Evolutionary conservation across 2,113 vertebrate genomes (phyloP), one percentile per base, ranked within the genome.

Genomic region (Suncus etruscus): DNA sequence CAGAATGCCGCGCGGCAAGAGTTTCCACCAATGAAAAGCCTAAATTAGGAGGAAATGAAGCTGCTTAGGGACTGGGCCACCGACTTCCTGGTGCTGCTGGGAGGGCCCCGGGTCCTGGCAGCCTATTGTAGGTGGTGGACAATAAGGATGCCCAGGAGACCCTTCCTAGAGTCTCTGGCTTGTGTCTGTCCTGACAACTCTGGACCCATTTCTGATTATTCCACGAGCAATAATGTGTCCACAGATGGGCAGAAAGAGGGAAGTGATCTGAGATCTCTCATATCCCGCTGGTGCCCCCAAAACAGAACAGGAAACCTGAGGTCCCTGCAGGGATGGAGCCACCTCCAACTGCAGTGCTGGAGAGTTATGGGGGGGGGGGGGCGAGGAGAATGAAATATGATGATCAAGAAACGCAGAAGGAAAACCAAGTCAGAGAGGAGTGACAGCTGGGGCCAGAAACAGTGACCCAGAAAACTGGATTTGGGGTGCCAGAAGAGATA

Each of bases 11-110:
- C 54, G 20, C 47, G 68, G 1, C 0, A n/a, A 39, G 31, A 51
- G 45, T 54, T 25, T 58, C 2, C 89, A 84, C 89, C 89, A 93
- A 94, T 93, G 65, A 92, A 84, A 66, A 69, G 81, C 20, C 70
- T 94, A n/a, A n/a, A n/a, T n/a, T n/a, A n/a, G n/a, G n/a, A n/a
- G n/a, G n/a, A n/a, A n/a, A n/a, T n/a, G n/a, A n/a, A n/a, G n/a
- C n/a, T n/a, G n/a, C n/a, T n/a, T n/a, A n/a, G n/a, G n/a, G n/a
- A n/a, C n/a, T n/a, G n/a, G n/a, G n/a, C n/a, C n/a, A n/a, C 0
- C 58, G 91, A 11, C 51, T 11, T 54, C 51, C 11, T 54, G 51
- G 51, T 54, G 51, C 51, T 54, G 51, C 51, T 14, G 51, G 4
- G 51, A 15, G 51, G 9, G 51, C 9, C 51, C 51, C 51, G 16